Evolutionary conservation across 2,797 vertebrate species (phyloP), one percentile per base, ranked within the genome.

Genomic region (Champsocephalus esox): DNA sequence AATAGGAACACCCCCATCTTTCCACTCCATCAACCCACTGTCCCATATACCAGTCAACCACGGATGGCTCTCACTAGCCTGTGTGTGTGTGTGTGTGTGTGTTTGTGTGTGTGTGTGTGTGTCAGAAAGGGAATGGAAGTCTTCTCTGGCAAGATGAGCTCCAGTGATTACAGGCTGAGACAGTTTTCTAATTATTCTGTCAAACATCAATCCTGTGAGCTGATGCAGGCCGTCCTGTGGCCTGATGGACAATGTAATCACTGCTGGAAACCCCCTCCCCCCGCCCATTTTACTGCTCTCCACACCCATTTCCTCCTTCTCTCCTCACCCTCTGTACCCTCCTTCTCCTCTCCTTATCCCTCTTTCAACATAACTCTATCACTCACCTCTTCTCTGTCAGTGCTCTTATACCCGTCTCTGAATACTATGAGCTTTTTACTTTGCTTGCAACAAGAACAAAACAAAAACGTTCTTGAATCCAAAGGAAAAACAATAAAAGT

Each of bases 101-200:
- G 45, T 46, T 13, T 46, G 45, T 46, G 46, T 45, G 52, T 52
- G 70, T 28, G 90, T 86, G 91, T 92, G 87, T 81, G 80, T 80
- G 82, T 72, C 79, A 79, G 75, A 75, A 66, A 84, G 82, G 28
- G 73, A 88, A 90, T 90, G 83, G 90, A 92, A 93, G 92, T 94
- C 93, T 93, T 94, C 95, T 90, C 93, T 90, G 87, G 82, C 92
- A 90, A 95, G 95, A 95, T 96, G 95, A 95, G 95, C 95, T 94
- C 76, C 86, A 96, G 93, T 94, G 95, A 97, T 96, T 98, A 97
- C 96, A 94, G 92, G 92, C 94, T 91, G 95, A 96, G 97, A 97
- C 97, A 98, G 95, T 96, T 98, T 98, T 98, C 96, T 99, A 99
- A 99, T 99, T 99, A 99, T 96, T 97, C 96, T 99, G 98, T 98